A percentile compares a stretch with the other conserved stretches of the same genome.
phyloP scores from a whole-genome alignment of 2,888 invertebrate species.

The Drosophila prolongata region DNA sequence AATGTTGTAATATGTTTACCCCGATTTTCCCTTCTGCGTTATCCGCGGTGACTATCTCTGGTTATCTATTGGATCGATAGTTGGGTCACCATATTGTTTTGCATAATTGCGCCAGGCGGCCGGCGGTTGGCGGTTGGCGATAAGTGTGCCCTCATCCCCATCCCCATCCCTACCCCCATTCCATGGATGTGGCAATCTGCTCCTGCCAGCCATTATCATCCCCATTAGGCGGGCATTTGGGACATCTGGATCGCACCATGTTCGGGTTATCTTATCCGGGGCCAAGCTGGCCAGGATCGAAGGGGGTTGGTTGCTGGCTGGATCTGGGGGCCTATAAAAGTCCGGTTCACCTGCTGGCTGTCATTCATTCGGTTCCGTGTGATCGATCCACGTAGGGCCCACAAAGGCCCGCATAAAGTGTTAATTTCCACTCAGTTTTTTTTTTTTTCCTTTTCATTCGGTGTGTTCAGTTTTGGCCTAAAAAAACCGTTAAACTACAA shows the following conservation, averaged over 20 bases:
- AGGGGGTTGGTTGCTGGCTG: constrained; percentile 30
- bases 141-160: constrained; percentile 38
- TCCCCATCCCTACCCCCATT: constrained; percentile 21
- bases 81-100: constrained; percentile 74
- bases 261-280: constrained; percentile 71
- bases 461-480: constrained; percentile 38
- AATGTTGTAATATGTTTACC: background rate
- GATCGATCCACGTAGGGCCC: constrained; percentile 41
- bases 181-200: constrained; percentile 13
- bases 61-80: constrained; percentile 63
- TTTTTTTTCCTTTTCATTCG: constrained; percentile 4
- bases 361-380: constrained; percentile 76
- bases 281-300: constrained; percentile 61
- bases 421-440: constrained; percentile 47
- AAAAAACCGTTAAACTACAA: constrained; percentile 35
- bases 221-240: constrained; percentile 45
- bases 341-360: constrained; percentile 70
- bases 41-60: constrained; percentile 5
- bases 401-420: constrained; percentile 71
- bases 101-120: constrained; percentile 67
- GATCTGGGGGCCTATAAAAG: constrained; percentile 71
- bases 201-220: constrained; percentile 36
- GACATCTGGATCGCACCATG: constrained; percentile 40
- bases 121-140: constrained; percentile 45
- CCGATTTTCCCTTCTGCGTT: constrained; percentile 6